Conservation (phyloP, 2,797 vertebrate genomes). For the Yasuhikotakia modesta region DNA sequence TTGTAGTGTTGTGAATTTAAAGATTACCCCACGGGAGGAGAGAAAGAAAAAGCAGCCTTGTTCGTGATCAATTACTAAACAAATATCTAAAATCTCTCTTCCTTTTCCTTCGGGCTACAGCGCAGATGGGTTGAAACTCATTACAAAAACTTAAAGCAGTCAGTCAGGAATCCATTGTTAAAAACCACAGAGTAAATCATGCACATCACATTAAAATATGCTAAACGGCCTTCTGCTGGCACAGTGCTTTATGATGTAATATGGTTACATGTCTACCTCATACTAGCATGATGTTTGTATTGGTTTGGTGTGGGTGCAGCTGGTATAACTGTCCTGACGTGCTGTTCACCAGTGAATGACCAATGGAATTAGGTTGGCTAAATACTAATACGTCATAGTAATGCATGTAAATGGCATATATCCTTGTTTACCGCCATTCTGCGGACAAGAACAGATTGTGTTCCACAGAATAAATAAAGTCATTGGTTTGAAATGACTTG, state of each 20-base stretch:
- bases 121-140: neutral
- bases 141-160: constrained; percentile 10
- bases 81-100: constrained; percentile 7
- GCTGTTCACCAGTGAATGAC: too few species aligned
- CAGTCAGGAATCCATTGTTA: neutral
- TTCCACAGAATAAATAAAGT: neutral
- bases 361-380: too few species aligned
- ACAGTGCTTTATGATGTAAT: neutral
- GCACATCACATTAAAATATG: neutral
- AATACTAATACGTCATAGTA: too few species aligned
- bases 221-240: neutral
- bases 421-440: neutral
- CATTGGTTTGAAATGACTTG: neutral
- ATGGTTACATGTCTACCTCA: neutral
- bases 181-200: constrained; percentile 7
- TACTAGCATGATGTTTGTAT: neutral
- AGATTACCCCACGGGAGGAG: neutral
- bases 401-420: neutral
- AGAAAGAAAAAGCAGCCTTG: neutral
- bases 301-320: too few species aligned
- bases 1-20: constrained; percentile 8
- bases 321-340: too few species aligned
- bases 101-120: neutral
- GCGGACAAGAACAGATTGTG: neutral
- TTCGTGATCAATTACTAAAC: constrained; percentile 23